Evolutionary conservation across 2,797 vertebrate genomes (phyloP), one percentile per base, ranked within the genome.

Genomic region (Muraenolepis orangiensis): DNA sequence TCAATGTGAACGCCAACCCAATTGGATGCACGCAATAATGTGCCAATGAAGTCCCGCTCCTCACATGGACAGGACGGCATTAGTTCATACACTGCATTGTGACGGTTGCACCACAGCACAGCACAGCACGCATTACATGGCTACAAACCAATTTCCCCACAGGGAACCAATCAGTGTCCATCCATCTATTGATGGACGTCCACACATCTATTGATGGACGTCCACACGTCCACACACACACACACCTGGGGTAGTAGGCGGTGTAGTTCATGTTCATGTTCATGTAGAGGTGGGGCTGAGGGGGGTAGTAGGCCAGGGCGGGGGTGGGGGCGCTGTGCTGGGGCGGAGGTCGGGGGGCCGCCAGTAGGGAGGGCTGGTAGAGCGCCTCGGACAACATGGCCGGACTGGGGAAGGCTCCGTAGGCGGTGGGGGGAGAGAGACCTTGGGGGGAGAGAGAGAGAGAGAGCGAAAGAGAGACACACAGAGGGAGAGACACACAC

Each of bases 261-360:
- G 97, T 98, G 89, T 99, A 99, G 89, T 98, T 98, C 97, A 98
- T 97, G 85, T 98, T 98, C 93, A 98, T 98, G 82, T 98, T 98
- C 97, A 99, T 97, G 72, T 96, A 99, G 68, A 99, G 94, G 80
- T 99, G 97, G 38, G 95, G 95, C 61, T 97, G 96, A 20, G 95
- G 94, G 28, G 96, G 94, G 84, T 96, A 99, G 86, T 97, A 99
- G 71, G 97, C 94, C 84, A 98, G 91, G 67, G 96, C 1, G 26
- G 94, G 94, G 72, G 94, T 91, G 4, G 94, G 92, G 13, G 91
- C n/a, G 0, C 92, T 74, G 28, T 91, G 90, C 80, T 94, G 96
- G 57, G 57, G 57, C 30, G 95, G 90, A 0, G 94, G 91, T 85
- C 96, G 94, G 34, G 95, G 93, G 61, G 96, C 81, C 6, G 96